Percentiles rank a stretch among this genome's conserved stretches.
phyloP scores from a whole-genome alignment of 2,888 invertebrate genomes.

The Ochropleura plecta region DNA sequence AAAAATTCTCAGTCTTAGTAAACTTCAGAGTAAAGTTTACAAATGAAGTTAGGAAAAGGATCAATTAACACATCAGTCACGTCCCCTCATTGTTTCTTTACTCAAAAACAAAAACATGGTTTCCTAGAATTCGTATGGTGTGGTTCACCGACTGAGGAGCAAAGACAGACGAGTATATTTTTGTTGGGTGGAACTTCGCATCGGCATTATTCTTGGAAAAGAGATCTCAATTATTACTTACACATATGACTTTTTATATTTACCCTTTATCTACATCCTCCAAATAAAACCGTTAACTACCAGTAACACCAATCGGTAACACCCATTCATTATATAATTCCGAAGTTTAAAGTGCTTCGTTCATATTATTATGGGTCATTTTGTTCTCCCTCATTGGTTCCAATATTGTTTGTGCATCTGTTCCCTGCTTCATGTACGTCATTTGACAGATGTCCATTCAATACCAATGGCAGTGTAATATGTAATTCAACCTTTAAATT shows the following conservation, averaged over 20 bases:
- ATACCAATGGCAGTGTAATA: conserved; percentile 51
- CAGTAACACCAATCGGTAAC: conserved; percentile 52
- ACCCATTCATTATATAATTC: conserved; percentile 60
- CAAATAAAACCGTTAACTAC: conserved; percentile 39
- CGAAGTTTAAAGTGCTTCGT: conserved; percentile 64
- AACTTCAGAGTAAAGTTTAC: neutral
- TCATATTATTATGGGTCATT: conserved; percentile 59
- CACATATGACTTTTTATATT: conserved; percentile 2
- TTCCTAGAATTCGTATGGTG: conserved; percentile 42
- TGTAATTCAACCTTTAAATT: conserved; percentile 61
- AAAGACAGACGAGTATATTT: conserved; percentile 23
- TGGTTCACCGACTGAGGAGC: conserved; percentile 19
- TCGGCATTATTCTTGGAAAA: neutral
- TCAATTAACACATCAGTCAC: conserved; percentile 24
- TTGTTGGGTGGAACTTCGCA: neutral
- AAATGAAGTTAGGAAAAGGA: conserved; percentile 27
- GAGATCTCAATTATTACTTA: neutral
- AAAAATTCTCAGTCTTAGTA: neutral
- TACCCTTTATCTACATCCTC: conserved; percentile 9
- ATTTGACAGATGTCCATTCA: conserved; percentile 68
- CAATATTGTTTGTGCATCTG: conserved; percentile 64
- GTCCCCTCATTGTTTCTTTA: conserved; percentile 21
- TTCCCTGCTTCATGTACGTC: conserved; percentile 50
- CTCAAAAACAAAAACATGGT: conserved; percentile 17
- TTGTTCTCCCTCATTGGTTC: conserved; percentile 57